Evolutionary conservation across 2,113 vertebrate genomes (phyloP), one percentile per base, ranked within the genome.

Genomic region (Callaeas wilsoni): DNA sequence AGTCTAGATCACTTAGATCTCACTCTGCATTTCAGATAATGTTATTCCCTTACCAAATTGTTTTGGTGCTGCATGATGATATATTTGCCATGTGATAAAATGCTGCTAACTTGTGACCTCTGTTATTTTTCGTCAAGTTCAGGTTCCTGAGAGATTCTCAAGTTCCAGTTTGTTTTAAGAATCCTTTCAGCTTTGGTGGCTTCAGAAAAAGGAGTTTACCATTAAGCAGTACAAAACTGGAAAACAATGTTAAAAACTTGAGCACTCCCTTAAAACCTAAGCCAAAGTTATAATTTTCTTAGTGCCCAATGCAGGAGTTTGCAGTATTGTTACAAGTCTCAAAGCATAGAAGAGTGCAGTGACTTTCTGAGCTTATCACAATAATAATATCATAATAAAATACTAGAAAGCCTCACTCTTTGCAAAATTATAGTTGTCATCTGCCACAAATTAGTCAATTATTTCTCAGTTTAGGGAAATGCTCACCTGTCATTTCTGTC

Each of bases 391-490:
- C 29, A 30, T 52, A 60, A 47, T 64, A 75, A n/a, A 89, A 49
- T 12, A 68, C 53, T 25, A 47, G n/a, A 29, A 91, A 76, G n/a
- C 30, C 49, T 82, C 56, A 35, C 62, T 93, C 41, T 84, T 57
- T 56, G 22, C 39, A 64, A 68, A 84, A 52, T 68, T 63, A 9
- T 64, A 75, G 35, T 46, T 91, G 52, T 62, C 75, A 83, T n/a
- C 74, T 50, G 37, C 55, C 60, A 90, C 30, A 75, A 90, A 94
- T 93, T 44, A 86, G 80, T 52, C 60, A 84, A 90, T 81, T 93
- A 92, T 94, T 93, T 95, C 87, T 84, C 73, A 42, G 27, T 88
- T 92, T 83, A 91, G 50, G 59, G 64, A 84, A 90, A 85, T 32
- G 26, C 47, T 83, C 88, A 88, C 79, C 75, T 92, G 82, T 55